These are phyloP conservation scores for Hylaea fasciaria DNA, from an alignment of 2,888 invertebrate genomes.

Conservation along the genomic window DNA sequence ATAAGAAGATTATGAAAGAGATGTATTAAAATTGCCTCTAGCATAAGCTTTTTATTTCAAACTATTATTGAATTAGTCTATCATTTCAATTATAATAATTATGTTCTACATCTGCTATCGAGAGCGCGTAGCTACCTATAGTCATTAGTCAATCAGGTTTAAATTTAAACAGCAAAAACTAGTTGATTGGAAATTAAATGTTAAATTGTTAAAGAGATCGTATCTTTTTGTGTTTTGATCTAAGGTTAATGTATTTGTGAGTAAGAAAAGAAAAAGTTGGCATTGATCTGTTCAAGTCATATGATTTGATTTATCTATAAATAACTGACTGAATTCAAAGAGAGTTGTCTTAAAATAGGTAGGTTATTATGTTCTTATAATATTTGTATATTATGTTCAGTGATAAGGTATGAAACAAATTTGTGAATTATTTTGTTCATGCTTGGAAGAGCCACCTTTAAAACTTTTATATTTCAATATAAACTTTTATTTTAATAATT, in stretches of 20 bases:
- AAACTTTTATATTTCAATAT: no score
- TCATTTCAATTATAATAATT: not conserved
- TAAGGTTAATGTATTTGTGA: constrained; percentile 9
- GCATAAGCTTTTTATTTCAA: not conserved
- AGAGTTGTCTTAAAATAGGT: no score
- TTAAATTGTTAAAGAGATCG: constrained; percentile 13
- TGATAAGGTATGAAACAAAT: no score
- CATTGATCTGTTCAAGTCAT: not conserved
- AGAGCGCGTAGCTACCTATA: not conserved
- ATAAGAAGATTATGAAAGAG: no score
- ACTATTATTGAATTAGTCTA: not conserved
- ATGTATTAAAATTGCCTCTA: no score
- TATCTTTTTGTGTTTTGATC: constrained; percentile 2
- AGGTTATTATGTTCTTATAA: no score
- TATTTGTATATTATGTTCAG: no score
- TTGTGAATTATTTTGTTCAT: no score
- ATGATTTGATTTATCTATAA: not conserved
- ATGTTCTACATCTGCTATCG: not conserved
- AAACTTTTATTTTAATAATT: no score
- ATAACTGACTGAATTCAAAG: no score
- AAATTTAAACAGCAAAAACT: constrained; percentile 10
- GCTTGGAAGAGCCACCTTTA: no score
- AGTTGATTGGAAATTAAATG: constrained; percentile 2
- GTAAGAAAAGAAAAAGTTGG: constrained; percentile 6
- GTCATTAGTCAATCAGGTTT: constrained; percentile 23